Base-by-base conservation (phyloP, 2,797 vertebrate genomes). In the Eulemur rubriventer region DNA sequence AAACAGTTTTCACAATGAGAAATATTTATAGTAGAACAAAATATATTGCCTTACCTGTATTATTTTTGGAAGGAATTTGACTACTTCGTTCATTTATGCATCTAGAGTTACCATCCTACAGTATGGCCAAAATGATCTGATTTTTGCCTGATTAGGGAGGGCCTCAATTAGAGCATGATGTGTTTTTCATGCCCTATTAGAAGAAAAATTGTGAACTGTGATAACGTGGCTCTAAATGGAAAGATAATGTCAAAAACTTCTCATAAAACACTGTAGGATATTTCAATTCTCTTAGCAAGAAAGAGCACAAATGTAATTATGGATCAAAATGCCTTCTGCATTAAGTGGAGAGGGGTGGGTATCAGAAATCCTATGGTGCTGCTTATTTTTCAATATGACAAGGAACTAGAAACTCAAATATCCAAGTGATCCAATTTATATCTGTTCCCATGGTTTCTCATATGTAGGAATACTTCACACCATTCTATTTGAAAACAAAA, bases 311-410 rank as follows among this genome's bases (percentile, higher is more conserved):
- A 98, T 91, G 96, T 97, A 97, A 96, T 94, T 97, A 97, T 61
- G 96, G 52, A 48, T 4, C 79, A 93, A 96, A 93, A 0, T 12
- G 90, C 94, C 85, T 95, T 94, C 52, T 94, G 52, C 41, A 0
- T 92, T n/a, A 89, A 76, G 78, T 73, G 41, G 0, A 38, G 89
- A 89, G 84, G 95, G 86, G 41, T 76, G 7, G 2, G 0, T 95
- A 89, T 96, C 87, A 84, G 83, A 35, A 95, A 94, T 83, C 61
- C 57, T 55, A 12, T 38, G 90, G 91, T 97, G 96, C 48, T 88
- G 28, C 84, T 97, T 97, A 97, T 93, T 97, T 96, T 97, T 97
- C 91, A 97, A 20, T 96, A 81, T 97, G 97, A 97, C 97, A 96
- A 93, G 91, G 94, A 98, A 93, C 55, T 61, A 78, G 95, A 96